Evolutionary conservation across 2,113 vertebrate species (phyloP).

Genomic region (Junco hyemalis): DNA sequence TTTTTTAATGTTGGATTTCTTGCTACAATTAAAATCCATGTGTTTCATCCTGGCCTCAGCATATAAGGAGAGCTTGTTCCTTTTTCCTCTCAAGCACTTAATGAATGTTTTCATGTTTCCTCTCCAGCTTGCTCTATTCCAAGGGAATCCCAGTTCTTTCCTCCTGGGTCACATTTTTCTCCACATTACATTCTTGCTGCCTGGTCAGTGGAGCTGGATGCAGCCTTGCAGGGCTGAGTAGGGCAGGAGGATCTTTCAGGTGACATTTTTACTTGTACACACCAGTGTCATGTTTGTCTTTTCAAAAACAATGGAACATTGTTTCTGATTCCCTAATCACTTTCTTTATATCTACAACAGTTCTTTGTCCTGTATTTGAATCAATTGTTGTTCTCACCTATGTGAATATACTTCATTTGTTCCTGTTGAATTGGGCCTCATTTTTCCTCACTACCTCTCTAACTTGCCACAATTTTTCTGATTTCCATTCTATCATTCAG

Average conservation of each 20-base stretch:
- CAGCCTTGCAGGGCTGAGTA: neutral
- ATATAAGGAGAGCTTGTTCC: neutral
- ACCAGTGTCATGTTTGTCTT: neutral
- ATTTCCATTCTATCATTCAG: neutral
- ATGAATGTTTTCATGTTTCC: neutral
- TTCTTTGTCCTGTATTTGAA: neutral
- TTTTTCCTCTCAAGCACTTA: neutral
- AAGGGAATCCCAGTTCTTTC: neutral
- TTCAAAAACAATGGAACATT: neutral
- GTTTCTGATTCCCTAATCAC: neutral
- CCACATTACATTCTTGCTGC: neutral
- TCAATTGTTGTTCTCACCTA: neutral
- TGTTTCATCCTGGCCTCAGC: neutral
- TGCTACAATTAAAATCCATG: neutral
- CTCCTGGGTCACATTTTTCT: neutral
- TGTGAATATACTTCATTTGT: neutral
- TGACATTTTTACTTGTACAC: neutral
- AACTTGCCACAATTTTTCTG: neutral
- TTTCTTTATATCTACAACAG: neutral
- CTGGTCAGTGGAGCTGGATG: rapidly evolving
- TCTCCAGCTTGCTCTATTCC: neutral
- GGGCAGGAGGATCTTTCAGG: neutral
- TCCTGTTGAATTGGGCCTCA: neutral
- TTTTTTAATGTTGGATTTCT: neutral
- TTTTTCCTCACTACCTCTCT: neutral